Evolutionary conservation across 2,797 vertebrate species (phyloP).

Genomic region (Micromesistius poutassou): DNA sequence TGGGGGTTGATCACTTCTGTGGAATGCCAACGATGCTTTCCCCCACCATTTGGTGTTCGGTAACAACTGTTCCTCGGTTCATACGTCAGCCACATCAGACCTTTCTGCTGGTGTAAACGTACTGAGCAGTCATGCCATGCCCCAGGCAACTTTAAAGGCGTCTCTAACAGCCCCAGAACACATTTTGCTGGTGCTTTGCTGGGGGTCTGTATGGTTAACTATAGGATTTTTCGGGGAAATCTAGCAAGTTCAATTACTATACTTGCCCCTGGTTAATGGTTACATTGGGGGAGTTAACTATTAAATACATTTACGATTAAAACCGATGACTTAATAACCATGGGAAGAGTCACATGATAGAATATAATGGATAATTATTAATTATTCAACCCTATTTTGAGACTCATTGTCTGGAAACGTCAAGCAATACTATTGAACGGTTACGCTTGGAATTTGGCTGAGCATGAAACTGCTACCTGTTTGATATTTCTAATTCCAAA

Average conservation of each 20-base stretch:
- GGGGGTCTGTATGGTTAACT: slow-evolving; percentile 4
- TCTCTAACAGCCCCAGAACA: too few relatives aligned
- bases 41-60: not conserved
- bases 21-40: slow-evolving; percentile 38
- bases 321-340: slow-evolving; percentile 33
- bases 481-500: not conserved
- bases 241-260: slow-evolving; percentile 37
- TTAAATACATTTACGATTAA: slow-evolving; percentile 22
- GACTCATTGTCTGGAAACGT: not conserved
- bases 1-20: slow-evolving; percentile 38
- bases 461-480: not conserved
- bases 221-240: not conserved
- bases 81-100: slow-evolving; percentile 18
- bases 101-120: slow-evolving; percentile 1
- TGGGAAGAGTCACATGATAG: not conserved
- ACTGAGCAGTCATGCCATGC: slow-evolving; percentile 8
- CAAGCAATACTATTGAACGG: not conserved
- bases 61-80: slow-evolving; percentile 21
- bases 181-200: too few relatives aligned
- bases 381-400: not conserved
- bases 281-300: slow-evolving; percentile 38
- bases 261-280: slow-evolving; percentile 61
- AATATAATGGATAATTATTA: not conserved
- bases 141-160: not conserved
- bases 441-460: not conserved